Conservation (phyloP, 2,113 vertebrate species). For the Saimiri boliviensis region DNA sequence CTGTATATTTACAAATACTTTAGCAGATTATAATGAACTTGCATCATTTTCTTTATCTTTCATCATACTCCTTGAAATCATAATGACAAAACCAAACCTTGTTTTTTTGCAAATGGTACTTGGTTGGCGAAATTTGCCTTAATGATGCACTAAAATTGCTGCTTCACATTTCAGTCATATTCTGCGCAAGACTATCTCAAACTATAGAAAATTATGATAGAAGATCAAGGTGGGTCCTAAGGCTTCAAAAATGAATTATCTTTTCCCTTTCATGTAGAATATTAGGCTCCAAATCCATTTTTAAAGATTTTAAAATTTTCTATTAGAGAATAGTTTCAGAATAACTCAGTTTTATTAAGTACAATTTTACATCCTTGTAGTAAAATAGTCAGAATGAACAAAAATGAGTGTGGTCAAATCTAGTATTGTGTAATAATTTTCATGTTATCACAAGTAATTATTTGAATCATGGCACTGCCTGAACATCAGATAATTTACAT, state of each 20-base stretch:
- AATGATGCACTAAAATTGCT: slow-evolving; percentile 17
- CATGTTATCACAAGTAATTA: slow-evolving; percentile 28
- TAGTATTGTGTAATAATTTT: slow-evolving; percentile 19
- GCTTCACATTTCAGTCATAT: background rate
- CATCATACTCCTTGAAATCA: background rate
- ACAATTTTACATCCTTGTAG: slow-evolving; percentile 44
- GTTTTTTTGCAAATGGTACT: background rate
- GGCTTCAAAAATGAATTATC: background rate
- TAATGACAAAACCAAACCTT: background rate
- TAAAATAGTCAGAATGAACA: slow-evolving; percentile 44
- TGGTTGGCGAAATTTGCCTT: slow-evolving; percentile 1
- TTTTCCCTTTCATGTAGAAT: slow-evolving; percentile 21
- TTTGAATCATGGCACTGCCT: slow-evolving; percentile 6
- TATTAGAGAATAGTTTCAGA: slow-evolving; percentile 42
- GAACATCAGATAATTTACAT: background rate
- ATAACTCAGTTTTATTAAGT: slow-evolving; percentile 27
- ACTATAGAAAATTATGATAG: background rate
- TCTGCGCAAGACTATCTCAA: background rate
- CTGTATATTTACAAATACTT: background rate
- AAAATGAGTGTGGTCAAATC: slow-evolving; percentile 33
- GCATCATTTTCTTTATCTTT: slow-evolving; percentile 11
- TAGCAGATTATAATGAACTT: background rate
- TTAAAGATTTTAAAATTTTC: slow-evolving; percentile 40
- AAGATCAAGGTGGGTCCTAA: background rate
- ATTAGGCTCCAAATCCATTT: slow-evolving; percentile 26